Evolutionary conservation across 2,888 invertebrate species (phyloP).

Genomic region (Latrodectus elegans): DNA sequence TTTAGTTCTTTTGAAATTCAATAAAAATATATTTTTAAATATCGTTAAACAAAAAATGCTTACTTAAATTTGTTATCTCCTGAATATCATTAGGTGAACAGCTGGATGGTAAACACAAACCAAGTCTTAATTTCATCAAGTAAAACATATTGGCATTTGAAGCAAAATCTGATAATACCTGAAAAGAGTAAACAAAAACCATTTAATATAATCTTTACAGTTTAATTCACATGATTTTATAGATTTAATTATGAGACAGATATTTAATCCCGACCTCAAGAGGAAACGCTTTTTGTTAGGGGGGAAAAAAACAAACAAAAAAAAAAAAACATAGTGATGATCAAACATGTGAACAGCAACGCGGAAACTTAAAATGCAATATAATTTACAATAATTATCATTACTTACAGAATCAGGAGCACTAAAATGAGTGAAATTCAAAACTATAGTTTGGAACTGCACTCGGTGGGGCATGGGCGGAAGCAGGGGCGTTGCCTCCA

Average conservation of each 20-base stretch:
- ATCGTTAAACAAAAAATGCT: background rate
- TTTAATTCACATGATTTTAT: no score
- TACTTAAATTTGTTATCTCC: conserved; percentile 51
- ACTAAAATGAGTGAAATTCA: conserved; percentile 46
- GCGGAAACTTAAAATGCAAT: no score
- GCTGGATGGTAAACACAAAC: conserved; percentile 58
- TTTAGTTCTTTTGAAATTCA: no score
- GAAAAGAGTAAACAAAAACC: background rate
- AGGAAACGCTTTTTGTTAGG: no score
- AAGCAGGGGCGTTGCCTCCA: conserved; percentile 45
- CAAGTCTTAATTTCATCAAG: conserved; percentile 45
- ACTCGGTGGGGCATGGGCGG: conserved; percentile 50
- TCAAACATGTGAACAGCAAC: no score
- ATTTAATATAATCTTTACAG: background rate
- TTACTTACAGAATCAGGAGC: conserved; percentile 58
- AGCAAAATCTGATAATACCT: conserved; percentile 57
- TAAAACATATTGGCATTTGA: conserved; percentile 58
- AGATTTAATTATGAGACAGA: no score
- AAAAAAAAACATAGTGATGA: no score
- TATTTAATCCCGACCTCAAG: no score
- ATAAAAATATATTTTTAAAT: background rate
- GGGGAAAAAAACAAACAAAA: no score
- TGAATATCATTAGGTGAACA: conserved; percentile 54
- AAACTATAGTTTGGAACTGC: conserved; percentile 53
- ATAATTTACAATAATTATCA: no score